A percentile compares a stretch with the other conserved stretches of the same genome.
Evolutionary conservation across 2,797 vertebrate species (phyloP).

Genomic region (Toxotes lorentzi): DNA sequence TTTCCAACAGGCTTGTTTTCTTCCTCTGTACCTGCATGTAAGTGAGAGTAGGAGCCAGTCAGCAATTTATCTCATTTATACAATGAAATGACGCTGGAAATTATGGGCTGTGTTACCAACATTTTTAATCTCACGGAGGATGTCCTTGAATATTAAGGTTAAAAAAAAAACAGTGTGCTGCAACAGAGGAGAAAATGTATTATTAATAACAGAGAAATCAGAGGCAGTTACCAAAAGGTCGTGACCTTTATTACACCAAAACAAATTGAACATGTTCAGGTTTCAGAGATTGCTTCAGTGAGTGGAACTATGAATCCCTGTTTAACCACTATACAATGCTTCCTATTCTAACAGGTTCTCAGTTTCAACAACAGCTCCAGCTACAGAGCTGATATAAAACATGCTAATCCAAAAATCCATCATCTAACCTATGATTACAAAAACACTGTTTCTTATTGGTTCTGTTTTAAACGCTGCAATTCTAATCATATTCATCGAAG

Average conservation of each 20-base stretch:
- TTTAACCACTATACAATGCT: not conserved
- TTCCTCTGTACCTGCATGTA: no score
- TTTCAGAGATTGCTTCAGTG: conserved; percentile 11
- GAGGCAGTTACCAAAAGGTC: conserved; percentile 34
- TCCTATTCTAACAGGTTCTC: not conserved
- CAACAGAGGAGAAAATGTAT: not conserved
- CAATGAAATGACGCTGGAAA: not conserved
- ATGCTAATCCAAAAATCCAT: not conserved
- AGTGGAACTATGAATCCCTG: not conserved
- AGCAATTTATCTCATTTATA: not conserved
- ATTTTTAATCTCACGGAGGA: no score
- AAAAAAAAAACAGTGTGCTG: not conserved
- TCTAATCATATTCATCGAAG: not conserved
- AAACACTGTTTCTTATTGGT: conserved; percentile 33
- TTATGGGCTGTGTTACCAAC: no score
- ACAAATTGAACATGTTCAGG: conserved; percentile 30
- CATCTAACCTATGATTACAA: not conserved
- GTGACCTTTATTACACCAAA: conserved; percentile 45
- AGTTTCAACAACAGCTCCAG: not conserved
- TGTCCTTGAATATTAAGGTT: not conserved
- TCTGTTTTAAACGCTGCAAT: not conserved
- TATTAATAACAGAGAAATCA: not conserved
- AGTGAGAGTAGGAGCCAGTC: not conserved
- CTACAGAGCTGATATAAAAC: conserved; percentile 6
- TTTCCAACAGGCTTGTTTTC: no score